Conservation (phyloP, 2,888 invertebrate genomes). For the Cabera pusaria region DNA sequence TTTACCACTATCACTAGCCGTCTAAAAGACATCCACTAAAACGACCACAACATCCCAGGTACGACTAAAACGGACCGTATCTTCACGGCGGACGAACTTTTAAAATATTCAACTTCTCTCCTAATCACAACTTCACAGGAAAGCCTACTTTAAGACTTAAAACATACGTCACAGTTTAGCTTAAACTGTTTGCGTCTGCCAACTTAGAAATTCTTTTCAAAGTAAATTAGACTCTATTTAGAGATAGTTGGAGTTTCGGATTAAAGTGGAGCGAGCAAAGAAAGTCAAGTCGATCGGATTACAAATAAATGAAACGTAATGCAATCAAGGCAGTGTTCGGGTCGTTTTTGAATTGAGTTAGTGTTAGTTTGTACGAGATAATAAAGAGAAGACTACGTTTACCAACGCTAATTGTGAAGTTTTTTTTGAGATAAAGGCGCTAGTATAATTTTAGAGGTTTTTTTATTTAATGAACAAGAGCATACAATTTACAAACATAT, state of each 20-base stretch:
- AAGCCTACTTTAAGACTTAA: slow-evolving; percentile 7
- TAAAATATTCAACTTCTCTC: slow-evolving; percentile 24
- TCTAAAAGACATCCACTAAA: slow-evolving; percentile 1
- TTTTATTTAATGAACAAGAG: no score
- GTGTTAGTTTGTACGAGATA: no score
- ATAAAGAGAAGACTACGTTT: no score
- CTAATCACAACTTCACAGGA: slow-evolving; percentile 2
- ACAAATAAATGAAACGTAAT: slow-evolving; percentile 46
- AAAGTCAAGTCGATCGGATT: slow-evolving; percentile 24
- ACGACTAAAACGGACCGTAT: slow-evolving; percentile 10
- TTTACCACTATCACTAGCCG: no score
- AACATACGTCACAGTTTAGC: no score
- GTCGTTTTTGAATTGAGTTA: slow-evolving; percentile 8
- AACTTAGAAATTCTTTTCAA: slow-evolving; percentile 5
- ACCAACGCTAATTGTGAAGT: no score
- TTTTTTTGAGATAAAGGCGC: no score
- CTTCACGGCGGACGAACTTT: slow-evolving; percentile 7
- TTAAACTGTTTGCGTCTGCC: background rate
- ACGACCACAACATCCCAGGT: slow-evolving; percentile 7
- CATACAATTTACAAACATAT: no score
- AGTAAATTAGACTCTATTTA: slow-evolving; percentile 11
- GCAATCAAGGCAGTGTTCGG: slow-evolving; percentile 22
- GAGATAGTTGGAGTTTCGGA: background rate
- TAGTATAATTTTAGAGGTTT: no score
- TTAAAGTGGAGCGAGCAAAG: slow-evolving; percentile 6